phyloP scores from a whole-genome alignment of 2,888 invertebrate genomes.

The Acanthoscelides obtectus region DNA sequence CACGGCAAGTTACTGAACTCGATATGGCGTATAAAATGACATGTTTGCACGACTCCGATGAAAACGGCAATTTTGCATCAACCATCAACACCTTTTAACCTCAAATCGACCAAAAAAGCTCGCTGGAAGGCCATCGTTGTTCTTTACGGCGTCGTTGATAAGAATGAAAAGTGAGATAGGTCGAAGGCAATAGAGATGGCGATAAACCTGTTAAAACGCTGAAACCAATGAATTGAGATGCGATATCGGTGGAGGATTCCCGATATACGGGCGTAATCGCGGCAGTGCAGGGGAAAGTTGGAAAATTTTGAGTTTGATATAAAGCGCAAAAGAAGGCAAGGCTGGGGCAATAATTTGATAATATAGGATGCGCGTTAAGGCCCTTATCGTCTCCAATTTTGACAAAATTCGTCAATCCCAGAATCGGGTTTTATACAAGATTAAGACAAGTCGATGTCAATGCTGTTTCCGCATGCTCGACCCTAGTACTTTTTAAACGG shows the following conservation, averaged over 20 bases:
- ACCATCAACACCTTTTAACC: background rate
- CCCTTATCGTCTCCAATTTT: no score
- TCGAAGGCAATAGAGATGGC: conserved; percentile 25
- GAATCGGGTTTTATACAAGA: no score
- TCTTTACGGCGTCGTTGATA: conserved; percentile 18
- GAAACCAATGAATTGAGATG: conserved; percentile 38
- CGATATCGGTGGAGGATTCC: conserved; percentile 26
- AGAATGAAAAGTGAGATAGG: conserved; percentile 27
- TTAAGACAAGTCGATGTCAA: no score
- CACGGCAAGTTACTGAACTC: no score
- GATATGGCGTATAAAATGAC: no score
- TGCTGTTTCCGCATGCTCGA: no score
- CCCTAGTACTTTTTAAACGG: no score
- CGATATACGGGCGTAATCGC: conserved; percentile 30
- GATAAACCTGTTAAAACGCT: conserved; percentile 33
- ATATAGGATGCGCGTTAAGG: no score
- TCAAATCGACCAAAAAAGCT: background rate
- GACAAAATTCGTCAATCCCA: no score
- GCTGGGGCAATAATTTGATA: no score
- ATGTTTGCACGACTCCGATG: no score
- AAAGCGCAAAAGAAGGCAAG: no score
- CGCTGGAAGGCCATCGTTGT: background rate
- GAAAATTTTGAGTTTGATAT: background rate
- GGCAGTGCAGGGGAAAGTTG: conserved; percentile 1
- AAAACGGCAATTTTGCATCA: background rate